A percentile compares a stretch with the other conserved stretches of the same genome.
These are phyloP conservation scores for Gymnoscopelus braueri DNA, from an alignment of 2,797 vertebrate genomes.

Conservation along the genomic window DNA sequence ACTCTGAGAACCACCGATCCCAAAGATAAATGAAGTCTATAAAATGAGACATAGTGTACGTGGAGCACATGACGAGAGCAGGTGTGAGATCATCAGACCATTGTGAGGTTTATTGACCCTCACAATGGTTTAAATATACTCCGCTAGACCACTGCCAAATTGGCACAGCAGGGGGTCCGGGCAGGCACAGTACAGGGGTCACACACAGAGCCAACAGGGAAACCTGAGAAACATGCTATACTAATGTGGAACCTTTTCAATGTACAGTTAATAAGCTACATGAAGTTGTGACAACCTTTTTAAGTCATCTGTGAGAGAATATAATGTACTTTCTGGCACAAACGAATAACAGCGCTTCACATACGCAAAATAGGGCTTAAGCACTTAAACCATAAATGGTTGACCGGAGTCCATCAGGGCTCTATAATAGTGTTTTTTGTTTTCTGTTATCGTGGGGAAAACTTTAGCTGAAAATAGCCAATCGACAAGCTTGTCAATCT, in stretches of 20 bases:
- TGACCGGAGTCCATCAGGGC: too few relatives aligned
- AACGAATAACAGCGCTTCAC: too few relatives aligned
- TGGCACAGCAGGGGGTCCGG: slow-evolving; percentile 13
- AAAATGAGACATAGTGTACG: slow-evolving; percentile 5
- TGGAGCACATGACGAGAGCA: slow-evolving; percentile 41
- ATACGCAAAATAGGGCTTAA: too few relatives aligned
- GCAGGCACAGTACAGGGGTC: slow-evolving; percentile 1
- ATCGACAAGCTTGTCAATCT: too few relatives aligned
- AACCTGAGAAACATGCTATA: not conserved
- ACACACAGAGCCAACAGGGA: not conserved
- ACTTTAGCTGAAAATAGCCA: too few relatives aligned
- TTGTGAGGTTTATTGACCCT: slow-evolving; percentile 56
- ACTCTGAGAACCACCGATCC: not conserved
- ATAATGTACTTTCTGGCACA: not conserved
- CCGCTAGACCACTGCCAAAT: slow-evolving; percentile 24
- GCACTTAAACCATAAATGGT: too few relatives aligned
- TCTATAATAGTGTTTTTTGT: too few relatives aligned
- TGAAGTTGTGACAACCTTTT: not conserved
- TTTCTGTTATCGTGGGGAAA: too few relatives aligned
- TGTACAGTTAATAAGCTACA: not conserved
- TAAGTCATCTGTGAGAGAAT: not conserved
- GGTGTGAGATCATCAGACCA: slow-evolving; percentile 59
- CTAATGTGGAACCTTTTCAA: not conserved
- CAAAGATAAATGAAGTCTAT: slow-evolving; percentile 16
- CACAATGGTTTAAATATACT: slow-evolving; percentile 66